Base-by-base conservation (phyloP, 2,888 invertebrate species). In the Orchestes rusci region DNA sequence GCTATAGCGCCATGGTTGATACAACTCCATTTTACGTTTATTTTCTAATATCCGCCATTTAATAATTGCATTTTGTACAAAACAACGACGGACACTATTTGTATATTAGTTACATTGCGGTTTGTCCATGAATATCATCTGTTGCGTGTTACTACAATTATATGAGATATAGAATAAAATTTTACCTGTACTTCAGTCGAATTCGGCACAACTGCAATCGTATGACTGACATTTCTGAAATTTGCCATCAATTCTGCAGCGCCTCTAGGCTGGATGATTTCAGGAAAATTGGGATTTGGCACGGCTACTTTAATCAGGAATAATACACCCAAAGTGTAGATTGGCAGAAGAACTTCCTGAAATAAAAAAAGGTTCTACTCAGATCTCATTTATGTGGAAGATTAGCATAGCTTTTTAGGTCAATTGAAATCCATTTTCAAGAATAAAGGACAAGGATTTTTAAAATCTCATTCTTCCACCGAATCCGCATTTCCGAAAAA, bases 301-400 rank as follows among this genome's bases (percentile, higher is more conserved):
- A 84, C 77, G 55, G 81, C 66, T 65, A 82, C 73, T 70, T 84
- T 84, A 53, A 85, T 73, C 59, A 85, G 73, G 54, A 85, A 82
- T 51, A 88, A 71, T 51, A 86, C 79, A 23, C 79, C 79, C 50
- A 88, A 70, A 23, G 84, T 85, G 66, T 85, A 85, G 1, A 88
- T 72, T 2, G 89, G 87, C 50, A 84, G 72, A 51, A 87, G 72
- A 37, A 88, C 74, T 70, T 88, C 88, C 87, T 88, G 73, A 3
- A 71, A 67, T 51, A 45, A 32, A 43, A 18, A 17, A 32, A 32
- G 10, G 13, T 15, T 8, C 12, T 2, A 12, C 15, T n/a, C n/a
- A n/a, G n/a, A n/a, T n/a, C n/a, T n/a, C n/a, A n/a, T n/a, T n/a
- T n/a, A n/a, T n/a, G n/a, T n/a, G n/a, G n/a, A n/a, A n/a, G n/a